These are phyloP conservation scores for Drosophila nr. medialis DNA, from an alignment of 2,888 invertebrate genomes.

Conservation along the genomic window DNA sequence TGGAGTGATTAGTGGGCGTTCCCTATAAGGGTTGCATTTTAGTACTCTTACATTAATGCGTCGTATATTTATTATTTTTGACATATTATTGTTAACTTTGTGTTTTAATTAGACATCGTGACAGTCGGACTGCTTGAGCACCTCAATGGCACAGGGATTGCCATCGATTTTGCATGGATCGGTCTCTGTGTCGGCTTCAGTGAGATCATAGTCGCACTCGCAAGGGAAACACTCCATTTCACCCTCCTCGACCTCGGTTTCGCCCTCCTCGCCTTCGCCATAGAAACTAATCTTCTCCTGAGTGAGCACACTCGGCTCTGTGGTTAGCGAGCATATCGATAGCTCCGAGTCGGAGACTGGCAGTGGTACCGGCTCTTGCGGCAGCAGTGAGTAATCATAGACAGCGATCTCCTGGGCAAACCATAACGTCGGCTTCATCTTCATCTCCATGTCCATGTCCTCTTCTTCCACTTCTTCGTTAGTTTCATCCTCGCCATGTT, in stretches of 20 bases:
- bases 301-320: slow-evolving; percentile 54
- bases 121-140: slow-evolving; percentile 64
- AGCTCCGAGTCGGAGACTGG: slow-evolving; percentile 87
- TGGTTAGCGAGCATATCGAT: slow-evolving; percentile 80
- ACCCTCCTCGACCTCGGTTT: slow-evolving; percentile 64
- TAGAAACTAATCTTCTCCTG: slow-evolving; percentile 57
- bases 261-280: slow-evolving; percentile 74
- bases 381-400: slow-evolving; percentile 89
- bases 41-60: background rate
- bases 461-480: slow-evolving; percentile 67
- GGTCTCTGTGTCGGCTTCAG: slow-evolving; percentile 67
- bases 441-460: slow-evolving; percentile 17
- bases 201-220: slow-evolving; percentile 69
- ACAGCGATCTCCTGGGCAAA: slow-evolving; percentile 88
- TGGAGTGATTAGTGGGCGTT: background rate
- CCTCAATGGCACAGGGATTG: slow-evolving; percentile 78
- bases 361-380: slow-evolving; percentile 89
- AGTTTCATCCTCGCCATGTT: slow-evolving; percentile 36
- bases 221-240: slow-evolving; percentile 76
- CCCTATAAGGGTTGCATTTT: background rate
- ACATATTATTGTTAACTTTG: background rate
- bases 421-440: slow-evolving; percentile 87
- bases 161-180: slow-evolving; percentile 60
- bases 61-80: background rate
- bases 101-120: slow-evolving; percentile 8